A percentile compares a stretch with the other conserved stretches of the same genome.
Conservation (phyloP, 1,140 invertebrate genomes). For the Argopecten irradians region DNA sequence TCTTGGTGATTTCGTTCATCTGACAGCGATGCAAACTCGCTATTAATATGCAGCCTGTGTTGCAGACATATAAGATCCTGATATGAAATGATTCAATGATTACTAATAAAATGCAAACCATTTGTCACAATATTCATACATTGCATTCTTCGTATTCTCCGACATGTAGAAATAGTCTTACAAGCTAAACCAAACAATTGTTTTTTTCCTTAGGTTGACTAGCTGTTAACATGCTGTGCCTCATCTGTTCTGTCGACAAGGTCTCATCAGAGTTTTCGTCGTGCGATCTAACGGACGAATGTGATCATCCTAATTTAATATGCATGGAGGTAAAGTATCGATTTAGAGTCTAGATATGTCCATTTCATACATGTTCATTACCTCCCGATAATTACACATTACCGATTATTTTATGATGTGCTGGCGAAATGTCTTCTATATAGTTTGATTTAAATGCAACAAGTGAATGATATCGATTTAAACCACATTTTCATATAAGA, state of each 20-base stretch:
- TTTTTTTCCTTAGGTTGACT: background rate
- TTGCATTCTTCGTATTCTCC: no score
- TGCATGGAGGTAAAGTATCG: slow-evolving; percentile 49
- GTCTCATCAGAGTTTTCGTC: slow-evolving; percentile 55
- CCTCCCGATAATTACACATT: background rate
- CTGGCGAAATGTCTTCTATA: background rate
- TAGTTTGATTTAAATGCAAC: background rate
- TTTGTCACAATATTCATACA: no score
- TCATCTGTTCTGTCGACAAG: slow-evolving; percentile 42
- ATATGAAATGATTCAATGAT: no score
- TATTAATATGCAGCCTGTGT: no score
- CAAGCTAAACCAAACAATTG: background rate
- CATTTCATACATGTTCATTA: background rate
- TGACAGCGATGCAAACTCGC: no score
- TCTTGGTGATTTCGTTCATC: no score
- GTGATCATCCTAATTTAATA: slow-evolving; percentile 51
- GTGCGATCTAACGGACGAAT: slow-evolving; percentile 34
- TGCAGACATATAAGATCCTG: no score
- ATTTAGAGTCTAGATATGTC: background rate
- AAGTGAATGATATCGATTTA: background rate
- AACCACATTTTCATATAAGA: background rate
- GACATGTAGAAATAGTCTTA: no score
- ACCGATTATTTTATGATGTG: background rate
- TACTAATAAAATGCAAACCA: no score
- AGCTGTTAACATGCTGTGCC: slow-evolving; percentile 31